A percentile compares a stretch with the other conserved stretches of the same genome.
These are phyloP conservation scores for Capreolus pygargus DNA, from an alignment of 2,113 vertebrate genomes.

Conservation along the genomic window DNA sequence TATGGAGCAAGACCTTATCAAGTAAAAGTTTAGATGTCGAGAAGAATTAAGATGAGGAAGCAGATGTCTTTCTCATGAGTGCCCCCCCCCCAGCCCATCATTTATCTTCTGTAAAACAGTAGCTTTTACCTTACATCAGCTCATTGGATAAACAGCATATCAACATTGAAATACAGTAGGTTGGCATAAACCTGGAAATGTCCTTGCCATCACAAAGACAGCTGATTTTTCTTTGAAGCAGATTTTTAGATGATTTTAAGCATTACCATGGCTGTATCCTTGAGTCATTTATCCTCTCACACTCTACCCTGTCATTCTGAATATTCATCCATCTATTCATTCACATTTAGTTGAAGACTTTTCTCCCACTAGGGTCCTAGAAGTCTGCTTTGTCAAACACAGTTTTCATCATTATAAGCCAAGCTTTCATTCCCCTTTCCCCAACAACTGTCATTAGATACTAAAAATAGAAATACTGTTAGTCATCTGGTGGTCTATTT, in stretches of 20 bases:
- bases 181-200: neutral
- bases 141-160: neutral
- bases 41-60: neutral
- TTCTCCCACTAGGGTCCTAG: too few relatives aligned
- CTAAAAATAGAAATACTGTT: neutral
- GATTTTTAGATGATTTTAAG: neutral
- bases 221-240: neutral
- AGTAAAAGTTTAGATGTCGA: neutral
- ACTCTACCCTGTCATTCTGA: neutral
- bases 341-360: neutral
- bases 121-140: neutral
- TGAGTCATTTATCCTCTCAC: neutral
- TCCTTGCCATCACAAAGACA: neutral
- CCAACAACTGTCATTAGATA: neutral
- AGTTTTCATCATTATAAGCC: neutral
- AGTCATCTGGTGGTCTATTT: neutral
- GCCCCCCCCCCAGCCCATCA: neutral
- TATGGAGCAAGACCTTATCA: neutral
- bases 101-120: neutral
- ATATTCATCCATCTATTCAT: neutral
- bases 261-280: neutral
- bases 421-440: neutral
- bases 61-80: neutral
- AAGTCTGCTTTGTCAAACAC: neutral
- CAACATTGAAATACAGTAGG: neutral